Conservation (phyloP, 2,888 invertebrate species). For the Drosophila buzzatii region DNA sequence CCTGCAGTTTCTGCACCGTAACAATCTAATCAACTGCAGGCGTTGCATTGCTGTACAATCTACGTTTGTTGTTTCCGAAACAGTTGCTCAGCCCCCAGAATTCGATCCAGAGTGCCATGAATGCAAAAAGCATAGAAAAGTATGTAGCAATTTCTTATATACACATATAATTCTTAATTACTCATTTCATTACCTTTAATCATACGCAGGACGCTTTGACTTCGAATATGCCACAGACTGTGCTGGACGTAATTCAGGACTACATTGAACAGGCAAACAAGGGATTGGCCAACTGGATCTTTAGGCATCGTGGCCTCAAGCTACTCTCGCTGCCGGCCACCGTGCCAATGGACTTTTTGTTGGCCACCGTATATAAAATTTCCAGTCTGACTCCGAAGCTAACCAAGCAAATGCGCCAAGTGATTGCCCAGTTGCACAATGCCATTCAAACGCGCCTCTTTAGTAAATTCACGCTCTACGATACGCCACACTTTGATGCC, state of each 20-base stretch:
- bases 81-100: constrained; percentile 88
- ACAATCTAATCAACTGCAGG: constrained; percentile 96
- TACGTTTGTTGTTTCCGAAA: constrained; percentile 92
- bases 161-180: not conserved
- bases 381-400: constrained; percentile 83
- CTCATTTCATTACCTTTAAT: not conserved
- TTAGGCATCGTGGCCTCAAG: constrained; percentile 93
- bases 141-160: constrained; percentile 83
- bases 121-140: constrained; percentile 95
- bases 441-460: constrained; percentile 81
- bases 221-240: constrained; percentile 95
- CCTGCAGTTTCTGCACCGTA: constrained; percentile 92
- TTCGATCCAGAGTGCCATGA: constrained; percentile 95
- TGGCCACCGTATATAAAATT: constrained; percentile 89
- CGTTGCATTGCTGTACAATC: constrained; percentile 95
- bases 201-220: constrained; percentile 91
- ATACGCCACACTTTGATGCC: constrained; percentile 84
- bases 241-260: constrained; percentile 95
- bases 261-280: constrained; percentile 97
- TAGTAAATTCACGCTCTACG: constrained; percentile 83
- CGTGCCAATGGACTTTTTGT: constrained; percentile 94
- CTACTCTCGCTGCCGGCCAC: constrained; percentile 94
- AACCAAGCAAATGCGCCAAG: constrained; percentile 85
- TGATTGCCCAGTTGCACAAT: constrained; percentile 87
- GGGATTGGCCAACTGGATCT: constrained; percentile 95